phyloP scores from a whole-genome alignment of 2,888 invertebrate genomes.

The Acleris literana region DNA sequence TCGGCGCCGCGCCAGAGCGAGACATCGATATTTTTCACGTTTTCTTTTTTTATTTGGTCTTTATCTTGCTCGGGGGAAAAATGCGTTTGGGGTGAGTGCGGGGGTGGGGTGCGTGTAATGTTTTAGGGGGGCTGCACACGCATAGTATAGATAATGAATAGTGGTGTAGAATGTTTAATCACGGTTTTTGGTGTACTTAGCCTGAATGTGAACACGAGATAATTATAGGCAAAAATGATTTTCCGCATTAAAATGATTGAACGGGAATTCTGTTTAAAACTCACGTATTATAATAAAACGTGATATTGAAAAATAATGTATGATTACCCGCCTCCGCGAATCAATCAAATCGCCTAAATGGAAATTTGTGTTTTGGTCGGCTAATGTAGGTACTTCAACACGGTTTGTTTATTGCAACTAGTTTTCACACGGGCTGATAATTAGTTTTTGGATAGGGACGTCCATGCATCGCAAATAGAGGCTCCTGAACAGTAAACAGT shows the following conservation, averaged over 20 bases:
- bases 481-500: too few species aligned
- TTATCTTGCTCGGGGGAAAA: conserved; percentile 81
- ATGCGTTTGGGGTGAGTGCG: conserved; percentile 66
- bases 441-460: not conserved
- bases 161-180: conserved; percentile 80
- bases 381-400: conserved; percentile 8
- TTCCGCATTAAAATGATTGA: conserved; percentile 64
- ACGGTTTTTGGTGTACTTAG: conserved; percentile 78
- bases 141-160: conserved; percentile 76
- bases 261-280: conserved; percentile 53
- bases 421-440: not conserved
- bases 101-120: conserved; percentile 73
- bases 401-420: not conserved
- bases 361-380: conserved; percentile 21
- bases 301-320: conserved; percentile 25
- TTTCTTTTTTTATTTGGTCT: conserved; percentile 83
- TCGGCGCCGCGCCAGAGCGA: conserved; percentile 54
- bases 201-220: conserved; percentile 67
- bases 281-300: conserved; percentile 35
- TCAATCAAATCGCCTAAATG: conserved; percentile 29
- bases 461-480: too few species aligned
- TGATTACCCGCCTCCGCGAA: conserved; percentile 11
- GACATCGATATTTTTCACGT: conserved; percentile 78
- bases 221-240: conserved; percentile 75
- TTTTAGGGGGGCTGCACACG: conserved; percentile 67